Evolutionary conservation across 2,888 invertebrate species (phyloP), one percentile per base, ranked within the genome.

Genomic region (Cantharis flavilabris): DNA sequence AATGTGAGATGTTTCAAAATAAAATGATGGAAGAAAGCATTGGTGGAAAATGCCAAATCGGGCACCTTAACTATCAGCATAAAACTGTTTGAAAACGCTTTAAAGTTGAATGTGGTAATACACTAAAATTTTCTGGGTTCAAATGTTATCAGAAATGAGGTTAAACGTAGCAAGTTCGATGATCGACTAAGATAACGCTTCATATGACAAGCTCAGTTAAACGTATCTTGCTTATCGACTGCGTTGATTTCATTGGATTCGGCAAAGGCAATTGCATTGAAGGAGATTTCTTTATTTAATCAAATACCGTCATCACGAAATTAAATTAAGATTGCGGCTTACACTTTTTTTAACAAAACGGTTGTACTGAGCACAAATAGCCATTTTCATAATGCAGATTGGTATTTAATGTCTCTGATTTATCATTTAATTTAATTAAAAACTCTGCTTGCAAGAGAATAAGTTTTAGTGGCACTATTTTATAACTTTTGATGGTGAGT

Each of bases 121-220:
- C 64, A 76, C 72, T 73, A 76, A 70, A 76, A 71, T 73, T 73
- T 74, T 75, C 74, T 63, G 75, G 75, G 74, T 69, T 64, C 71
- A 75, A 75, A 77, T 77, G 69, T 71, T 65, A 72, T 69, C 72
- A 72, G 69, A 77, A 77, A 74, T 77, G 77, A 74, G 72, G 74
- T 77, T 67, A 74, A 77, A 77, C 77, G 74, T 74, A 75, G 71
- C 75, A 77, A 75, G 72, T 77, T 74, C 72, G 75, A 75, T 74
- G 73, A 77, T 77, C 77, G 74, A 69, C 69, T 64, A 71, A 74
- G 77, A 77, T 77, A 77, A 77, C 71, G 77, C 70, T 75, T 75
- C 74, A 77, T 77, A 75, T 74, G 75, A 77, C 77, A 77, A 72
- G 75, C 77, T 72, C 77, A 75, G 71, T 77, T 77, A 77, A 49